These are phyloP conservation scores for Chamaea fasciata DNA, from an alignment of 2,113 vertebrate species.

Conservation along the genomic window DNA sequence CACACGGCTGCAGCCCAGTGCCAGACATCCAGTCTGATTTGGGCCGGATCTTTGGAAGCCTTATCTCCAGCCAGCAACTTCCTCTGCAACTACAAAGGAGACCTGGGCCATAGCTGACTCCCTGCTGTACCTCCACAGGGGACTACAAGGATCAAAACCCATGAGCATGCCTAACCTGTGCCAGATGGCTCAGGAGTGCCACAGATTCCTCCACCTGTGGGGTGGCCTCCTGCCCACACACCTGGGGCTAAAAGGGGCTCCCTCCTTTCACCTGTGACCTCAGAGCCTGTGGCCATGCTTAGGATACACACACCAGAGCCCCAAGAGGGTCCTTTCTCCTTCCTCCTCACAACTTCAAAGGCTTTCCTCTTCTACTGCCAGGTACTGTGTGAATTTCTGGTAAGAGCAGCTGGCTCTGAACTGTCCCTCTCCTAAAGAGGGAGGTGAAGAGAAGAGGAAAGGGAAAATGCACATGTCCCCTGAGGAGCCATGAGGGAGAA, in stretches of 20 bases:
- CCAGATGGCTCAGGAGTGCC: background rate
- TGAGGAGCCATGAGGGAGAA: rapidly evolving
- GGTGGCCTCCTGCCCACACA: background rate
- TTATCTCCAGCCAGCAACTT: slow-evolving; percentile 51
- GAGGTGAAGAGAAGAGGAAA: background rate
- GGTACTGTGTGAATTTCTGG: background rate
- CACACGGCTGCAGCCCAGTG: rapidly evolving
- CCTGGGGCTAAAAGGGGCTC: background rate
- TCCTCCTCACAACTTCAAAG: background rate
- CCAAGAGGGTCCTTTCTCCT: background rate
- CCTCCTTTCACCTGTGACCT: rapidly evolving
- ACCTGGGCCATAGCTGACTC: background rate
- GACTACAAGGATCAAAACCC: background rate
- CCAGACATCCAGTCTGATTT: background rate
- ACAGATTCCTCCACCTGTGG: background rate
- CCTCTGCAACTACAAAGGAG: slow-evolving; percentile 39
- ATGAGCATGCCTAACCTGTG: background rate
- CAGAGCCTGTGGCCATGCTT: background rate
- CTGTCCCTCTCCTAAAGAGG: background rate
- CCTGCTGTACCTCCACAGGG: background rate
- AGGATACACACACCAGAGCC: background rate
- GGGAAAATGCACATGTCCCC: rapidly evolving
- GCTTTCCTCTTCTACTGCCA: background rate
- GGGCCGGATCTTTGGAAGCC: background rate
- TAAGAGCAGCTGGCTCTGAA: background rate